Evolutionary conservation across 2,888 invertebrate genomes (phyloP).

Genomic region (Acheta domesticus): DNA sequence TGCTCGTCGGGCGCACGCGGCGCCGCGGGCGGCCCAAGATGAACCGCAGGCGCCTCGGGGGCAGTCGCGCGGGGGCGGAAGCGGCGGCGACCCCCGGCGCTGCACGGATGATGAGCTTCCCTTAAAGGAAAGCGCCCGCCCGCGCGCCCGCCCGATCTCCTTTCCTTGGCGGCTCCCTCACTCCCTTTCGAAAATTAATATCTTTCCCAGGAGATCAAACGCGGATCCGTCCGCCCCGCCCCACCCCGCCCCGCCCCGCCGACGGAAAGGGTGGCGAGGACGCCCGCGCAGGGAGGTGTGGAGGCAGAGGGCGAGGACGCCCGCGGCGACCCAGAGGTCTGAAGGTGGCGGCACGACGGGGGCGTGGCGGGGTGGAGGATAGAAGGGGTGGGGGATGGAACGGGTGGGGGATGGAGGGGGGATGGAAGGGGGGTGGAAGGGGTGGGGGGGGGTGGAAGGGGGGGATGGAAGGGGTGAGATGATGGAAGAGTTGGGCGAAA

Average conservation of each 20-base stretch:
- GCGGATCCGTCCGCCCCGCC: background rate
- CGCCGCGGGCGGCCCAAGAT: no score
- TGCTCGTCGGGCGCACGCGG: no score
- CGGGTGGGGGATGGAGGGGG: background rate
- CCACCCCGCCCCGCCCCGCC: no score
- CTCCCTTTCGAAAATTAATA: background rate
- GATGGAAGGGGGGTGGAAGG: background rate
- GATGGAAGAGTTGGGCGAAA: no score
- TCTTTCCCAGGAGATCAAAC: constrained; percentile 18
- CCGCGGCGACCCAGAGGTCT: background rate
- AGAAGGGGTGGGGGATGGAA: background rate
- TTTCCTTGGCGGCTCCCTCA: background rate
- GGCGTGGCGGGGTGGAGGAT: background rate
- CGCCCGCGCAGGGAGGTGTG: background rate
- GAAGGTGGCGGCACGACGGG: background rate
- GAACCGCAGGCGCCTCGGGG: no score
- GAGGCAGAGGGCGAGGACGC: background rate
- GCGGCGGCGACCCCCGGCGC: background rate
- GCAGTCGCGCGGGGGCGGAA: no score
- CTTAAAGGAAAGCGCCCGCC: background rate
- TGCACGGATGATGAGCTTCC: background rate
- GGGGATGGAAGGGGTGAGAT: background rate
- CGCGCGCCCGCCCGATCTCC: background rate
- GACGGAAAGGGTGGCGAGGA: background rate
- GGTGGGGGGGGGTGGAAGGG: background rate